Percentiles rank a stretch among this genome's conserved stretches.
phyloP scores from a whole-genome alignment of 2,888 invertebrate genomes.

The Conops quadrifasciatus region DNA sequence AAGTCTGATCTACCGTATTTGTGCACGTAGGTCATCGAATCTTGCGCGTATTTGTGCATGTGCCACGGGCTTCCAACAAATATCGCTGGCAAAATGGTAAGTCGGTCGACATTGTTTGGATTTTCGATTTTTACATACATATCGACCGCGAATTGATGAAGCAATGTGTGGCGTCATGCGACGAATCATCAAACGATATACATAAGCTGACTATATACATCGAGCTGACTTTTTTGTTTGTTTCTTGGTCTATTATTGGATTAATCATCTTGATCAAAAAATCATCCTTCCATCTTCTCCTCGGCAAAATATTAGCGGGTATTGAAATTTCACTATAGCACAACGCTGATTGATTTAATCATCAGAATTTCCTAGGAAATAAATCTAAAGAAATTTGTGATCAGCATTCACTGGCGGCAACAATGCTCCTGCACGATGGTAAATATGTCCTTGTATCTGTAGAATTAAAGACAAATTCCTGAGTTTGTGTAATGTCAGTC shows the following conservation, averaged over 20 bases:
- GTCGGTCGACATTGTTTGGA: background rate
- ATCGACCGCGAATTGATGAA: constrained; percentile 31
- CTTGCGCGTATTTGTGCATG: constrained; percentile 36
- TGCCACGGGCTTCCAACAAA: constrained; percentile 32
- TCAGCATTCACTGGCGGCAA: constrained; percentile 36
- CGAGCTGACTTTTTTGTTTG: constrained; percentile 15
- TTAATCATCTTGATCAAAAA: constrained; percentile 35
- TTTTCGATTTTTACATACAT: constrained; percentile 31
- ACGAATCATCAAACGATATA: constrained; percentile 36
- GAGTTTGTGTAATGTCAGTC: constrained; percentile 1
- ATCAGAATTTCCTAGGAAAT: constrained; percentile 20
- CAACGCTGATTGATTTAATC: constrained; percentile 20
- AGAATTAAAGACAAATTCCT: constrained; percentile 34
- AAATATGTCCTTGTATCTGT: constrained; percentile 39
- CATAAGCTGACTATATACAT: constrained; percentile 39
- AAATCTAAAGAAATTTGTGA: constrained; percentile 37
- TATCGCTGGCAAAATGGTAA: constrained; percentile 25
- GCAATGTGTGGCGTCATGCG: constrained; percentile 25
- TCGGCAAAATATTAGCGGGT: constrained; percentile 35
- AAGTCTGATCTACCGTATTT: constrained; percentile 30
- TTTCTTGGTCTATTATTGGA: constrained; percentile 37
- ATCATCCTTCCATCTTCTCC: constrained; percentile 36
- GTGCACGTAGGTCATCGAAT: constrained; percentile 32
- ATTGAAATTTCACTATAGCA: constrained; percentile 31
- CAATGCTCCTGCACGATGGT: constrained; percentile 38